phyloP scores from a whole-genome alignment of 2,113 vertebrate species.

The Chlamydotis undulata region DNA sequence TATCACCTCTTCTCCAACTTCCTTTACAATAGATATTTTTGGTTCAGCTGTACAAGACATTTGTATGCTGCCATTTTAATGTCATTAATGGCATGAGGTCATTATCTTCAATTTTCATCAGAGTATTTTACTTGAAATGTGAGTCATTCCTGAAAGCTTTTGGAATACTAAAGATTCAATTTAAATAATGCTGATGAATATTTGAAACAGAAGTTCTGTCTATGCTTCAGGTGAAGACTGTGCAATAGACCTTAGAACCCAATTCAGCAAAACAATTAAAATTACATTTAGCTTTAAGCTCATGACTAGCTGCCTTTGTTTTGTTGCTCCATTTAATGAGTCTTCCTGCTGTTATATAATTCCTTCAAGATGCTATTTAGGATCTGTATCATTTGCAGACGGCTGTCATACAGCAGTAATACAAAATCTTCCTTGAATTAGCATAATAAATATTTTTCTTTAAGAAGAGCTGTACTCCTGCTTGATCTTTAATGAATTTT shows the following conservation, averaged over 20 bases:
- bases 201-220: neutral
- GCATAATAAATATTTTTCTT: neutral
- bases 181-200: neutral
- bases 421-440: neutral
- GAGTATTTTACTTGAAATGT: neutral
- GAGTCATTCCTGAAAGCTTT: neutral
- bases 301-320: neutral
- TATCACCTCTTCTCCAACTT: neutral
- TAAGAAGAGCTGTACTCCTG: neutral
- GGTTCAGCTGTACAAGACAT: neutral
- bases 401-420: neutral
- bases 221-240: neutral
- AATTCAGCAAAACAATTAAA: conserved; percentile 28
- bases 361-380: neutral
- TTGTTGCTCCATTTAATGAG: neutral
- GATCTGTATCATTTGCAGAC: neutral
- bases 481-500: neutral
- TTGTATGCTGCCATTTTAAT: neutral
- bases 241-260: neutral
- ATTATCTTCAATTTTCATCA: neutral
- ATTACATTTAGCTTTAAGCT: neutral
- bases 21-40: neutral
- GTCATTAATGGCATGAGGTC: neutral
- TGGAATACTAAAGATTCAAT: neutral
- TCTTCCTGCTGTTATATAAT: conserved; percentile 1